phyloP scores from a whole-genome alignment of 2,888 invertebrate species.

The Acholoe squamosa region DNA sequence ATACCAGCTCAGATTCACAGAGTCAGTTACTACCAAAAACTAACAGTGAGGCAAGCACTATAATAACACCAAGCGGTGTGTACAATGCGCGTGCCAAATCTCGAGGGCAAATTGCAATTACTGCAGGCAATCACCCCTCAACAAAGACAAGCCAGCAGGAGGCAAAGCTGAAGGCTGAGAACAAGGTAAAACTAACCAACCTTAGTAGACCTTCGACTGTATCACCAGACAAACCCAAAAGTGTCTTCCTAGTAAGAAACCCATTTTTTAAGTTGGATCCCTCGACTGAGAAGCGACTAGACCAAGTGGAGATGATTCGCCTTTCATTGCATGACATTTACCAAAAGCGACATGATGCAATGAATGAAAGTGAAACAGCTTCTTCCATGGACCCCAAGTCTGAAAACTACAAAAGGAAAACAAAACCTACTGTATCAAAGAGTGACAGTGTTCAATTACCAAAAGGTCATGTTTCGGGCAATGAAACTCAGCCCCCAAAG shows the following conservation, averaged over 20 bases:
- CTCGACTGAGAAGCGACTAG: conserved; percentile 21
- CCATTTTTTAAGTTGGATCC: conserved; percentile 53
- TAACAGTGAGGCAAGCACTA: not conserved
- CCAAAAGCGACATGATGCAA: not conserved
- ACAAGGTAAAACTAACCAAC: conserved; percentile 21
- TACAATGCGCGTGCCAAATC: not conserved
- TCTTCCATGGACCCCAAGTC: not conserved
- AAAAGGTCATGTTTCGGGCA: too few relatives aligned
- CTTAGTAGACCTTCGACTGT: not conserved
- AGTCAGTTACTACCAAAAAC: not conserved
- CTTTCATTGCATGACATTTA: not conserved
- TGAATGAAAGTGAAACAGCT: too few relatives aligned
- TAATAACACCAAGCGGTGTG: not conserved
- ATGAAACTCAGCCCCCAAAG: not conserved
- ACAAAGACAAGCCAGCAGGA: not conserved
- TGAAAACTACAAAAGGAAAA: not conserved
- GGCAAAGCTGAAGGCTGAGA: not conserved
- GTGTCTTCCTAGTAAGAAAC: not conserved
- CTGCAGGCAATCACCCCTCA: conserved; percentile 29
- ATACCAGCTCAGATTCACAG: not conserved
- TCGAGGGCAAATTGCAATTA: not conserved
- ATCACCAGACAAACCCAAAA: not conserved
- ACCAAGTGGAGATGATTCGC: conserved; percentile 43
- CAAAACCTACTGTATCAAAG: not conserved
- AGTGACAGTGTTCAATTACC: not conserved